These are phyloP conservation scores for Poeciliopsis gracilis DNA, from an alignment of 2,797 vertebrate species.

Conservation along the genomic window DNA sequence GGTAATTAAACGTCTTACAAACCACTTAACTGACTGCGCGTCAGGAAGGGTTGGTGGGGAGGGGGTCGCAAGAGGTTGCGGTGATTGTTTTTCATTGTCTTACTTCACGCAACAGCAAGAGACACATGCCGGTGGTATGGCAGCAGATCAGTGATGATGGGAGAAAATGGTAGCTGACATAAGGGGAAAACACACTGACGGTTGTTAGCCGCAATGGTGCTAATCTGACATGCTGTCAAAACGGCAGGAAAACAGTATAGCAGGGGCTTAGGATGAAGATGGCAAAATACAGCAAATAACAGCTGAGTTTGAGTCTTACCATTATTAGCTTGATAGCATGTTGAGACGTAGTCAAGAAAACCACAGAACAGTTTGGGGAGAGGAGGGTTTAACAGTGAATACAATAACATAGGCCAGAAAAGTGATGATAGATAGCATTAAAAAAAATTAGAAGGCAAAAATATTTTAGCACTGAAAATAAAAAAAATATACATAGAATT, in stretches of 20 bases:
- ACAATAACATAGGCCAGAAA: neutral
- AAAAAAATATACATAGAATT: no score
- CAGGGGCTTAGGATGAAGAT: slow-evolving; percentile 41
- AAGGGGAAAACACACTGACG: slow-evolving; percentile 74
- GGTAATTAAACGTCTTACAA: slow-evolving; percentile 98
- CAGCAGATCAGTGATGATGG: slow-evolving; percentile 30
- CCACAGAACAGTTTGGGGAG: neutral
- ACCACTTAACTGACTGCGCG: slow-evolving; percentile 91
- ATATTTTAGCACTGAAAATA: neutral
- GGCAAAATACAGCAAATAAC: slow-evolving; percentile 51
- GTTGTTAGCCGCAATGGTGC: slow-evolving; percentile 72
- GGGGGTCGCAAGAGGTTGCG: slow-evolving; percentile 87
- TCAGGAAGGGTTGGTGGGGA: slow-evolving; percentile 76
- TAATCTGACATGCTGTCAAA: slow-evolving; percentile 75
- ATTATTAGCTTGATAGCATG: neutral
- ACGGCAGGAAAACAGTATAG: slow-evolving; percentile 72
- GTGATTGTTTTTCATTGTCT: slow-evolving; percentile 77
- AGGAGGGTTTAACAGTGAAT: neutral
- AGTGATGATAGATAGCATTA: no score
- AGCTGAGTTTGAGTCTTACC: slow-evolving; percentile 14
- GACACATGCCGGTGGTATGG: slow-evolving; percentile 38
- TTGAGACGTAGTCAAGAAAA: neutral
- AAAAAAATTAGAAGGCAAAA: neutral
- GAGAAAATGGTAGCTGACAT: slow-evolving; percentile 66
- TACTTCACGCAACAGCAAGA: slow-evolving; percentile 46